Conservation (phyloP, 2,797 vertebrate genomes). For the Mallotus villosus region DNA sequence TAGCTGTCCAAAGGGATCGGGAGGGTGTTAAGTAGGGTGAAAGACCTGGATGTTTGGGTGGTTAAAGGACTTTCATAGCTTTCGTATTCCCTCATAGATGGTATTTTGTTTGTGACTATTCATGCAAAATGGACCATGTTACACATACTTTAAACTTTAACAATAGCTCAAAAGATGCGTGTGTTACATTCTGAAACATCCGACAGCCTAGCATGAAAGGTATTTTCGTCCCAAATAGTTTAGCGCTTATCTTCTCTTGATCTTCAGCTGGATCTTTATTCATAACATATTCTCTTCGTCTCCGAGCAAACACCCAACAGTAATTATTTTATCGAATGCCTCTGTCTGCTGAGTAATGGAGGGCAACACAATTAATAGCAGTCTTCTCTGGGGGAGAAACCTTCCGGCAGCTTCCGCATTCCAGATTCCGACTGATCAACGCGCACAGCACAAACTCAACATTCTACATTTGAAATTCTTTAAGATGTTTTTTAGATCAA, state of each 20-base stretch:
- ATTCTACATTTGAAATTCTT: slow-evolving; percentile 52
- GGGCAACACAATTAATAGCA: slow-evolving; percentile 59
- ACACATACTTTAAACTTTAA: not conserved
- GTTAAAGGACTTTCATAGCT: not conserved
- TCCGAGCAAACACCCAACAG: slow-evolving; percentile 51
- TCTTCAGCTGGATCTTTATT: slow-evolving; percentile 49
- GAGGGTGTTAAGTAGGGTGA: not conserved
- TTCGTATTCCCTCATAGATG: no score
- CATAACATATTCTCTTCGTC: slow-evolving; percentile 62
- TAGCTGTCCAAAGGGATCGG: not conserved
- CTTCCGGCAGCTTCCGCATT: slow-evolving; percentile 53
- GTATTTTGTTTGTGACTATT: not conserved
- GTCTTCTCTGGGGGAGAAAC: slow-evolving; percentile 43
- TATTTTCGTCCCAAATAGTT: not conserved
- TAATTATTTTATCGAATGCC: slow-evolving; percentile 61
- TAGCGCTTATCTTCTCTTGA: not conserved
- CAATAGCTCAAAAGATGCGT: not conserved
- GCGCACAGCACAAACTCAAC: slow-evolving; percentile 53
- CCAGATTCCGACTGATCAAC: slow-evolving; percentile 54
- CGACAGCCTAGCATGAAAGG: not conserved
- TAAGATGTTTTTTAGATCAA: slow-evolving; percentile 49
- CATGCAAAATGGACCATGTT: not conserved
- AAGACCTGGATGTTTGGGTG: slow-evolving; percentile 16
- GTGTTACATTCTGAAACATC: not conserved
- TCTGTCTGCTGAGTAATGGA: slow-evolving; percentile 58